Conservation (phyloP, 2,797 vertebrate species). For the Thamnophis elegans region DNA sequence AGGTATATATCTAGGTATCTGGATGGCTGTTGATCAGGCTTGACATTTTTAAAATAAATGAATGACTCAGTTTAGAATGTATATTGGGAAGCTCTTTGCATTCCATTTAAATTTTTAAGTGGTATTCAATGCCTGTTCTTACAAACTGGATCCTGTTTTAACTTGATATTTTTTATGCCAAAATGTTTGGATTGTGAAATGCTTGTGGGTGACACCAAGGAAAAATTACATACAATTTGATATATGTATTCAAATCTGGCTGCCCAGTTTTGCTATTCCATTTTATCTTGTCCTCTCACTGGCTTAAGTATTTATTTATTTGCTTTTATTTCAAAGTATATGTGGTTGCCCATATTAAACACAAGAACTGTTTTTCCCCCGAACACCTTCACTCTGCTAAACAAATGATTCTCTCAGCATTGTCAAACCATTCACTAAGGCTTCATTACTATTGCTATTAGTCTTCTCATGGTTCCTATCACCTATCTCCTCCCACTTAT, state of each 20-base stretch:
- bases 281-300: background rate
- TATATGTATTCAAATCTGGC: background rate
- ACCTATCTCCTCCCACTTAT: too few relatives aligned
- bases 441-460: too few relatives aligned
- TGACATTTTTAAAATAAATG: constrained; percentile 7
- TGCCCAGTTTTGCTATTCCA: background rate
- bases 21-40: background rate
- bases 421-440: too few relatives aligned
- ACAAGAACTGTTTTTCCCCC: background rate
- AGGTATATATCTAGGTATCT: background rate
- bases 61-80: constrained; percentile 14
- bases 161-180: constrained; percentile 10
- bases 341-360: background rate
- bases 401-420: too few relatives aligned
- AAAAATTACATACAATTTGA: background rate
- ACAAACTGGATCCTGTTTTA: constrained; percentile 13
- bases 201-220: background rate
- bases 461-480: too few relatives aligned
- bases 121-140: background rate
- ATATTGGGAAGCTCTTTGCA: constrained; percentile 4
- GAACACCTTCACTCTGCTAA: too few relatives aligned
- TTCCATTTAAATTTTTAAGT: constrained; percentile 19
- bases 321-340: background rate
- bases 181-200: background rate
- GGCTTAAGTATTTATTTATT: background rate